Base-by-base conservation (phyloP, 1,140 invertebrate genomes). In the Polyergus mexicanus region DNA sequence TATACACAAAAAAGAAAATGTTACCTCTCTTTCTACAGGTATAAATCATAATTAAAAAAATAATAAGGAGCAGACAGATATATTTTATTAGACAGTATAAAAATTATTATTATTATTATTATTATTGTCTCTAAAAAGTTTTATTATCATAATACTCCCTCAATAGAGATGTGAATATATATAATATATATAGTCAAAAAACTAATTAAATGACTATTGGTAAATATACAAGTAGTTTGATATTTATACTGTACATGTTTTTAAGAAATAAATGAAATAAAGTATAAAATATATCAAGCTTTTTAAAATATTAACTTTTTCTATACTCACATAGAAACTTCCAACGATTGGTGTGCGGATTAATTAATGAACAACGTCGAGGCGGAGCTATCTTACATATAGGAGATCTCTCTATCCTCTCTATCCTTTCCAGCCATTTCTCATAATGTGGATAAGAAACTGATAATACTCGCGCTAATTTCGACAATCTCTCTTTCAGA, bases 251-350 rank as follows among this genome's bases (percentile, higher is more conserved):
- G 10, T n/a, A 19, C 47, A 51, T 19, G 47, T 51, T 56, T 71
- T 35, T 1, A 75, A 38, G 3, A 38, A 25, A 25, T 74, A 10
- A 44, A 16, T n/a, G 2, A 80, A 84, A 84, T 8, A 62, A 84
- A 74, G 13, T 41, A 0, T 5, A 71, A 28, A 1, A 28, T 25
- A 44, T 81, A 19, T 77, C 35, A 47, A 5, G 25, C 10, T 63
- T n/a, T 68, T 69, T 6, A 51, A 54, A 1, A 51, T 32, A 19
- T 47, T 44, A 38, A 38, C 51, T 54, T 66, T 19, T 22, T 22
- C 10, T n/a, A 25, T 85, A 94, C 94, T 95, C 90, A 95, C 94
- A 95, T 66, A 92, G 84, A 68, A 95, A 95, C 66, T 95, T 95
- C 94, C 94, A 95, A 25, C 94, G 92, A 91, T 95, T 95, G 19